Base-by-base conservation (phyloP, 2,888 invertebrate genomes). In the Alloplasta piceator region DNA sequence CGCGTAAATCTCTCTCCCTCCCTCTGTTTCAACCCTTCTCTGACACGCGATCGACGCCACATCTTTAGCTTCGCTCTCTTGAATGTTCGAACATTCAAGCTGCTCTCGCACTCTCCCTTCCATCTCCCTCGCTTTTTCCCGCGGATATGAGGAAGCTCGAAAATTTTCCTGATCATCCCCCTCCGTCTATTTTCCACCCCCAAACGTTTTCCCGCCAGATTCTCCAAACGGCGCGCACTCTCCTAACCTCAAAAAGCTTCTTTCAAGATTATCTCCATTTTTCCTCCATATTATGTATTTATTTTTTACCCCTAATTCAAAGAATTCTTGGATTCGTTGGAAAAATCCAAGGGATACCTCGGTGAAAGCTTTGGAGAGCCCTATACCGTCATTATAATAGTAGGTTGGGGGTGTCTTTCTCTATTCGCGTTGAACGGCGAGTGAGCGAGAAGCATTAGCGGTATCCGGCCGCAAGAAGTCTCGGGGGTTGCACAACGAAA, bases 31-130 rank as follows among this genome's bases (percentile, higher is more conserved):
- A 56, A 66, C n/a, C 50, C 6, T 50, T 6, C 12, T 50, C 12
- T n/a, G 36, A 63, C 80, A 79, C 82, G 80, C 83, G 75, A 83
- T 83, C 84, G 78, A 82, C 80, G 85, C 83, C 73, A 77, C 79
- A 81, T 84, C 81, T 80, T 79, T 78, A 67, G 52, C 60, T 79
- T 78, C 82, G 76, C 74, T 84, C 82, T 78, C 82, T 84, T 80
- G 80, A 86, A 80, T 81, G 82, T 64, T 83, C 83, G 67, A 80
- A 80, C 77, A 77, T 83, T 85, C 84, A 80, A 85, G 83, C 73
- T 85, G 84, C 86, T 82, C 85, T 80, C 80, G 71, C 61, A 12
- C 55, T 56, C n/a, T n/a, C n/a, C n/a, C n/a, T n/a, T n/a, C n/a
- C n/a, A n/a, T 41, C 36, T 64, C 75, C 48, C 74, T 66, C 52